Conservation (phyloP, 2,113 vertebrate species). For the Larimichthys crocea region DNA sequence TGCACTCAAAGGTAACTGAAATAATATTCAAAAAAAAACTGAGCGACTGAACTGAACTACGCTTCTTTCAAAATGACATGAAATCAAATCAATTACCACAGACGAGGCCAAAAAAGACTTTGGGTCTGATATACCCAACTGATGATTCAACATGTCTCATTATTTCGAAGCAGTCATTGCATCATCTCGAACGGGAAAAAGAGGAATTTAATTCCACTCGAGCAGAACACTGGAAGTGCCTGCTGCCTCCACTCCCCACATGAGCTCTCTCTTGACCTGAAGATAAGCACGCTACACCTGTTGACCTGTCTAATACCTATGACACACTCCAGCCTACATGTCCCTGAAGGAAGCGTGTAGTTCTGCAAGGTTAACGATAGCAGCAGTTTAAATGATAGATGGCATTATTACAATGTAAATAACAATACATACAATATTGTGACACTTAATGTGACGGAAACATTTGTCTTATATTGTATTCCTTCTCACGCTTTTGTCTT, state of each 20-base stretch:
- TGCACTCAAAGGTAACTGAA: constrained; percentile 91
- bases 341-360: background rate
- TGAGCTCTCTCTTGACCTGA: background rate
- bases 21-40: background rate
- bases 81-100: too few species aligned
- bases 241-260: background rate
- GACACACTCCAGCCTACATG: background rate
- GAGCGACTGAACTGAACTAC: background rate
- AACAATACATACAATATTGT: background rate
- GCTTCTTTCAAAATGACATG: background rate
- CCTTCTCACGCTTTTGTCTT: background rate
- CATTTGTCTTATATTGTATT: background rate
- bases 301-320: background rate
- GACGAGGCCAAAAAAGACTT: background rate
- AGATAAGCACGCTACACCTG: background rate
- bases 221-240: background rate
- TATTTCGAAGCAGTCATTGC: background rate
- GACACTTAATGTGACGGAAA: background rate
- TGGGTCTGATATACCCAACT: background rate
- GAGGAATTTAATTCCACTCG: background rate
- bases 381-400: background rate
- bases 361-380: background rate
- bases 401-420: background rate
- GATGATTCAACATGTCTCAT: background rate
- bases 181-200: background rate